phyloP scores from a whole-genome alignment of 2,888 invertebrate species.

The Pyrrhosoma nymphula region DNA sequence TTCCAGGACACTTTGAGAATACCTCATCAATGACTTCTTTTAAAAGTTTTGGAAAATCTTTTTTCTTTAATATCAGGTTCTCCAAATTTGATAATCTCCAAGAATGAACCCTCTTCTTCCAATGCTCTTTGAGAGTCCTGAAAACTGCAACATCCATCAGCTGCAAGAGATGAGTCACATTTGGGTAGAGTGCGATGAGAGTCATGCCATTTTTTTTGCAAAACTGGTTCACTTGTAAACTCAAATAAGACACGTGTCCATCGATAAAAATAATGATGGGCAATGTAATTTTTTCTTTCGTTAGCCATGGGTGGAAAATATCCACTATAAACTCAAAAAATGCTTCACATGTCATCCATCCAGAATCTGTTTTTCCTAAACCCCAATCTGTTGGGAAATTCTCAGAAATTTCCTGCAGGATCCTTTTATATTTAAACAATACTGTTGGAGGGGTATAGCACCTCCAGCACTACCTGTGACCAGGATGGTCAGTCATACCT shows the following conservation, averaged over 20 bases:
- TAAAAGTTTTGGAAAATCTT: too few species aligned
- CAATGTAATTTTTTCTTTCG: neutral
- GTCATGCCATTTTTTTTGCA: neutral
- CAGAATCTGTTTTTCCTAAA: neutral
- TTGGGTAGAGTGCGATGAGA: neutral
- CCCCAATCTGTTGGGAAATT: neutral
- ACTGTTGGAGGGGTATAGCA: neutral
- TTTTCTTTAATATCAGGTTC: too few species aligned
- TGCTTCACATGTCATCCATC: neutral
- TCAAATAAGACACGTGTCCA: neutral
- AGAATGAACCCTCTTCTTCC: neutral
- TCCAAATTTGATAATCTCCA: neutral
- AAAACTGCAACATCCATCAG: neutral
- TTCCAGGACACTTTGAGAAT: too few species aligned
- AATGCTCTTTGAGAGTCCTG: neutral
- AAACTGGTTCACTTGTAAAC: neutral
- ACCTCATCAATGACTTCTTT: too few species aligned
- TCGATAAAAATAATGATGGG: neutral
- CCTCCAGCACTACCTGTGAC: too few species aligned
- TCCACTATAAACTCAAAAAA: neutral
- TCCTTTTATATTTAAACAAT: neutral
- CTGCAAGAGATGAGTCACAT: neutral
- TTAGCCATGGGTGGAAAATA: neutral
- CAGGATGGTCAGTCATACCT: neutral
- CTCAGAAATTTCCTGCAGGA: neutral